Evolutionary conservation across 2,888 invertebrate species (phyloP), one percentile per base, ranked within the genome.

Genomic region (Choreutis nemorana): DNA sequence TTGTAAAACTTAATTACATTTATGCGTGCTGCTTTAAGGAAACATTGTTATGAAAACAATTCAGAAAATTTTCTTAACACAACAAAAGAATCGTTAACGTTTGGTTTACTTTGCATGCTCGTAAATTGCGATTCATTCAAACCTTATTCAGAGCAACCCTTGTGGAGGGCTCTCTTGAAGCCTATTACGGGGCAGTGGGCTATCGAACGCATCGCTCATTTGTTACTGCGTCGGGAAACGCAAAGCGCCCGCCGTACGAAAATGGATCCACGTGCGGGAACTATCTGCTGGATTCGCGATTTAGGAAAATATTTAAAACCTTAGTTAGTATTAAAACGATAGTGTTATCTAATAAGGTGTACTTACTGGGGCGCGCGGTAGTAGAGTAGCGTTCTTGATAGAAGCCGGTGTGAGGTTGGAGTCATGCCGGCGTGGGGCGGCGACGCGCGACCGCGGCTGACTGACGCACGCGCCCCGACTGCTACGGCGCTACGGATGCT

Each of bases 291-390:
- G n/a, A n/a, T n/a, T 20, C 14, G 23, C 7, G 26, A n/a, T 26
- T 23, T 25, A 2, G 9, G 11, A 15, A 22, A 8, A 6, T 9
- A 14, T 23, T 29, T 20, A 18, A 28, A 21, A 16, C 22, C 13
- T 18, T 23, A 13, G 18, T 18, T 15, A 13, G 8, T 31, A 23
- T 22, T 9, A 26, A 29, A 28, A 26, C 14, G 6, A 13, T 35
- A 25, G n/a, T 29, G 7, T 23, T 20, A 24, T 34, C 20, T 33
- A 31, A 37, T 26, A 7, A 11, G 29, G 35, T 38, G 36, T 55
- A 75, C 78, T 79, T 63, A 77, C 77, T 70, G 65, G 67, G 65
- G 67, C 70, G 77, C 77, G 72, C 77, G 73, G 70, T 68, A 64
- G 65, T 50, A 44, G 55, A 42, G 46, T 49, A 48, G 44, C 45